Percentiles rank a stretch among this genome's conserved stretches.
phyloP scores from a whole-genome alignment of 1,140 invertebrate genomes.

The Chironomus striatipennis region DNA sequence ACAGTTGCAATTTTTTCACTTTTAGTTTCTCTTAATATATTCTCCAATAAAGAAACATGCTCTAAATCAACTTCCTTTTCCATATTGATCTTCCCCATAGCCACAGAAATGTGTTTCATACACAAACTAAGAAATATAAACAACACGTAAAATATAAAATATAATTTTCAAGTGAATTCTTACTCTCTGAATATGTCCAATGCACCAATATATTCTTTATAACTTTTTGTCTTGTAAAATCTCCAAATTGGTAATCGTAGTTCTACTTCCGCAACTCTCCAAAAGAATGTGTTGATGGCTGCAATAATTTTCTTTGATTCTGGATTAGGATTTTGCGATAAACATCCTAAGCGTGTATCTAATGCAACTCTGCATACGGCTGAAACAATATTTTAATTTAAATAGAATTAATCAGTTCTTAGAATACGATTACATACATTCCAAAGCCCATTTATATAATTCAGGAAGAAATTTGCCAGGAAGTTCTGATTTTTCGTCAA shows the following conservation, averaged over 20 bases:
- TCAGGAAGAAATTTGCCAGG: conserved; percentile 70
- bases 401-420: too few relatives aligned
- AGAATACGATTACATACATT: conserved; percentile 56
- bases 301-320: conserved; percentile 67
- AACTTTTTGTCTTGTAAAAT: conserved; percentile 62
- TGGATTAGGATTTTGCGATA: conserved; percentile 50
- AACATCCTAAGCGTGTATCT: conserved; percentile 67
- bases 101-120: conserved; percentile 48
- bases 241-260: conserved; percentile 73
- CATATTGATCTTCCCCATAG: conserved; percentile 38
- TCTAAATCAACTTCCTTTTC: conserved; percentile 39
- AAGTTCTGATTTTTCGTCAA: conserved; percentile 55
- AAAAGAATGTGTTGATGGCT: conserved; percentile 71
- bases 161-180: too few relatives aligned
- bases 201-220: conserved; percentile 61
- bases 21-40: conserved; percentile 49
- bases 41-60: conserved; percentile 53
- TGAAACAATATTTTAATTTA: conserved; percentile 42
- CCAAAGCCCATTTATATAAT: conserved; percentile 80
- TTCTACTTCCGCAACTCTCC: conserved; percentile 67
- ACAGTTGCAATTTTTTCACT: conserved; percentile 64
- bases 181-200: conserved; percentile 63
- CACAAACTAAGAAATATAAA: conserved; percentile 46
- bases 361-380: conserved; percentile 72
- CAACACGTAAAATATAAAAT: too few relatives aligned